phyloP scores from a whole-genome alignment of 2,113 vertebrate species.

The Leptocoma aspasia region DNA sequence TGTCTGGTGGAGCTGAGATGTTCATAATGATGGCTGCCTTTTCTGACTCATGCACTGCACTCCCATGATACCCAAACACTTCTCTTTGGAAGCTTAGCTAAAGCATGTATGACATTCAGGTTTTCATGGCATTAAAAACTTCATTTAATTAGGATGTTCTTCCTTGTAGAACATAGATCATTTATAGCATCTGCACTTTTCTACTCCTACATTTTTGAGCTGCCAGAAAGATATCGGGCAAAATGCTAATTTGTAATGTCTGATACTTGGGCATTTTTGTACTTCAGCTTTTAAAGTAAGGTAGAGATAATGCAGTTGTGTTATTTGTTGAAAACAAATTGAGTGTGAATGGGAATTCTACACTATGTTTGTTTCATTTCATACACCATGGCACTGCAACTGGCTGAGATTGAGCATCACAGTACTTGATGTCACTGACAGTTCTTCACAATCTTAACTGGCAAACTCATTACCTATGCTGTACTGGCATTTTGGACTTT shows the following conservation, averaged over 20 bases:
- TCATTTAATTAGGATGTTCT: not conserved
- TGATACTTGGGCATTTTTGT: not conserved
- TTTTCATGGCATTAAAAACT: not conserved
- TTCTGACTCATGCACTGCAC: not conserved
- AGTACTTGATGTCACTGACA: not conserved
- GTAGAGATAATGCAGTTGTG: not conserved
- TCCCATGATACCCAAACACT: not conserved
- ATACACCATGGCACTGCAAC: not conserved
- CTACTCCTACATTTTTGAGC: not conserved
- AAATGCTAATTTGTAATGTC: not conserved
- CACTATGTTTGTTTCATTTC: not conserved
- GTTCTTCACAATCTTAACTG: not conserved
- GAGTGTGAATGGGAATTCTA: not conserved
- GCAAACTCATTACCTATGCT: not conserved
- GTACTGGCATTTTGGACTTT: not conserved
- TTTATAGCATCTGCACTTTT: not conserved
- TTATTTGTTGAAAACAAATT: not conserved
- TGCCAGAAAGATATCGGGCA: not conserved
- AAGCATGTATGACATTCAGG: not conserved
- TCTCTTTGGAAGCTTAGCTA: not conserved
- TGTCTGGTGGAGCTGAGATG: not conserved
- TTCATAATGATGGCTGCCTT: not conserved
- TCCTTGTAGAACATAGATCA: not conserved
- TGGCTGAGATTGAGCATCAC: not conserved
- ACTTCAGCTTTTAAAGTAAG: not conserved